Base-by-base conservation (phyloP, 2,888 invertebrate species). In the Rhagonycha lutea region DNA sequence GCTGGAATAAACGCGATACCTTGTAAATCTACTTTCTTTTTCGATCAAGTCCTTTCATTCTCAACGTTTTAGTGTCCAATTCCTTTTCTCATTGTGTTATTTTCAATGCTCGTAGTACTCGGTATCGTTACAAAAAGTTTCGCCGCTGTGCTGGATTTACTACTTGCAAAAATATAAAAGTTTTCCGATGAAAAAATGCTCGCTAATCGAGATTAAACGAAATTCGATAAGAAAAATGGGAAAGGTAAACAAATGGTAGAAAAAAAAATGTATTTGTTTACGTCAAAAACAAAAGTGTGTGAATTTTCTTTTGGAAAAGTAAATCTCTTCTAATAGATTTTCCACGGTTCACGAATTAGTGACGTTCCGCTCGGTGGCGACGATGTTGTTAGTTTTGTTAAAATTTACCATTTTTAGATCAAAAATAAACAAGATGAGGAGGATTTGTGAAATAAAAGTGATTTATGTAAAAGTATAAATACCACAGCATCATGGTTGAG, bases 1-100 rank as follows among this genome's bases (percentile, higher is more conserved):
- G 80, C 79, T 79, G 68, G 80, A 79, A 82, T 82, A 83, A 83
- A 82, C 81, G 81, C 79, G 80, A 82, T 80, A 81, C 80, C 79
- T 81, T 81, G 76, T 81, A 83, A 84, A 83, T 84, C 83, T 81
- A 84, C 82, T 83, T 83, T 83, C 83, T 83, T 84, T 84, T 83
- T 83, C 84, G 83, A 84, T 84, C 83, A 83, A 80, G 79, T 79
- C 81, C 79, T 81, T 79, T 78, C 79, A 81, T 83, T 81, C 79
- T 80, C 78, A 79, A 28, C 74, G 77, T 78, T 77, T 78, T 79
- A 47, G 47, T 47, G 47, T 47, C 47, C 47, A 47, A 47, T 47
- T 77, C 14, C 18, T 62, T 62, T 62, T 62, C 62, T 62, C 62
- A 62, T 62, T 62, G 62, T 62, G 18, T 79, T 74, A 81, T 81